Percentiles rank a stretch among this genome's conserved stretches.
Evolutionary conservation across 2,113 vertebrate genomes (phyloP).

Genomic region (Tachysurus fulvidraco): DNA sequence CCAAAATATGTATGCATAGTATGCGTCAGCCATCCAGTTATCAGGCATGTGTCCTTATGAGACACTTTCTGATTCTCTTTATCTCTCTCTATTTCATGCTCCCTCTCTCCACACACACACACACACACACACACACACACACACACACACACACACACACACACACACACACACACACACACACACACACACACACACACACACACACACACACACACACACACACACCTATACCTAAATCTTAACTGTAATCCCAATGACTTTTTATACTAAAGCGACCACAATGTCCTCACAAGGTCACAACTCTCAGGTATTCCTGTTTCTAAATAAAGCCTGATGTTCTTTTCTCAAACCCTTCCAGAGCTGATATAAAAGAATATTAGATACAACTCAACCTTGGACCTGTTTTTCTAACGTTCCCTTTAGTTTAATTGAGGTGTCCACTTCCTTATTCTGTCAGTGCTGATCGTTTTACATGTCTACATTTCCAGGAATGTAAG

Average conservation of each 20-base stretch:
- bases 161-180: not conserved
- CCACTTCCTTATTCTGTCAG: conserved; percentile 28
- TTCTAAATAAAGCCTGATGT: not conserved
- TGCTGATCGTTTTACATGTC: conserved; percentile 7
- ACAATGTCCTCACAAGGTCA: not conserved
- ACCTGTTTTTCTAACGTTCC: not conserved
- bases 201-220: conserved; percentile 1
- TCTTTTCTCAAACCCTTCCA: not conserved
- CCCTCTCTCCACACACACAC: not conserved
- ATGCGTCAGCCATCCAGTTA: not conserved
- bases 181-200: not conserved
- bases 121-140: conserved; percentile 1
- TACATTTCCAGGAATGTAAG: not conserved
- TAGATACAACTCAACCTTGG: not conserved
- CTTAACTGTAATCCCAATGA: not conserved
- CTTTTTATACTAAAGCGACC: not conserved
- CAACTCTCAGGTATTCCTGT: not conserved
- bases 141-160: not conserved
- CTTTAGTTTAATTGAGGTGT: conserved; percentile 41
- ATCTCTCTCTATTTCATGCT: not conserved
- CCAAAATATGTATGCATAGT: not conserved
- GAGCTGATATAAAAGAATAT: too few species aligned
- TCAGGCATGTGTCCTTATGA: not conserved
- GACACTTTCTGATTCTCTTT: not conserved
- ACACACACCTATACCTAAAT: not conserved